Percentiles rank a stretch among this genome's conserved stretches.
Conservation (phyloP, 30 jellyfish, hydroid and myxozoan species). For the Pelagia noctiluca region DNA sequence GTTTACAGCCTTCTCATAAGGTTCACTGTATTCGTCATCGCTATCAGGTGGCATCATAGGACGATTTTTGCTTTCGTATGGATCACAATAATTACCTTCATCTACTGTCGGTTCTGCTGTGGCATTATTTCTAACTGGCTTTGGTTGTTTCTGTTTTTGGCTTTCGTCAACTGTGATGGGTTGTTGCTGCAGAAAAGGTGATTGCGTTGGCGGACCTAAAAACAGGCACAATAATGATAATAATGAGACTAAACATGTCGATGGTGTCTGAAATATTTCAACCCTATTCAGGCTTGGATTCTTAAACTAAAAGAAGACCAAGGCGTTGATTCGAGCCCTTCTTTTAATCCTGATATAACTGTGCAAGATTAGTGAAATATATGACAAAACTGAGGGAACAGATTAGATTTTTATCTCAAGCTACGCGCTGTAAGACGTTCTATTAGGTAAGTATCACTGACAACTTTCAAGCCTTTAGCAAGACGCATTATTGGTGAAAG, state of each 20-base stretch:
- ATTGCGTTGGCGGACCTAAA: background rate
- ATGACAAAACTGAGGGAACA: too few relatives aligned
- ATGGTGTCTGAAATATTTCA: background rate
- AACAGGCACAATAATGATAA: too few relatives aligned
- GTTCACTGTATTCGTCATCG: conserved; percentile 40
- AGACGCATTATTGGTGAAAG: too few relatives aligned
- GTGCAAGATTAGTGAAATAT: too few relatives aligned
- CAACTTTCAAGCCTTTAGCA: too few relatives aligned
- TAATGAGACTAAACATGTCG: background rate
- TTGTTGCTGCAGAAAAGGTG: background rate
- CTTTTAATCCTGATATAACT: too few relatives aligned
- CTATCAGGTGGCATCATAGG: background rate
- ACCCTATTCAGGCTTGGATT: too few relatives aligned
- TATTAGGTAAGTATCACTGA: too few relatives aligned
- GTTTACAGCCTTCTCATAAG: conserved; percentile 38
- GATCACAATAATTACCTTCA: background rate
- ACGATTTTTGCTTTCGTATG: background rate
- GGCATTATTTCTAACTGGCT: background rate
- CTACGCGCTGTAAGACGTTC: too few relatives aligned
- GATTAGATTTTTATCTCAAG: too few relatives aligned
- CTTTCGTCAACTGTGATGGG: background rate
- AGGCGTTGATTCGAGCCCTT: too few relatives aligned
- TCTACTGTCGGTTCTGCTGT: background rate
- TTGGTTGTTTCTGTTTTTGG: background rate
- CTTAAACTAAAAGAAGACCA: too few relatives aligned